These are phyloP conservation scores for Diuraphis noxia DNA, from an alignment of 1,140 invertebrate species.

Conservation along the genomic window DNA sequence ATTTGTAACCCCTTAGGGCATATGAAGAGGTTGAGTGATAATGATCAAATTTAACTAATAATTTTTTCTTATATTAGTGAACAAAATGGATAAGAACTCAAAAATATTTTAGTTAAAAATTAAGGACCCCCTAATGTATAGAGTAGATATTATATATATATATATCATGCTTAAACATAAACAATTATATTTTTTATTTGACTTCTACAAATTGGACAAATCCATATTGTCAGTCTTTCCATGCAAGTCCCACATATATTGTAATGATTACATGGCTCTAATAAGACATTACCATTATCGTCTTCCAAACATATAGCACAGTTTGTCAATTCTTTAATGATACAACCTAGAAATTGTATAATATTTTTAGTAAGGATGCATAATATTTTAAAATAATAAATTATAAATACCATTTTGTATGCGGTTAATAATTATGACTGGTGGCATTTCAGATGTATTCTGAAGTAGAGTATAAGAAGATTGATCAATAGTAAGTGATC, in stretches of 20 bases:
- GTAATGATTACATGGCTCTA: background rate
- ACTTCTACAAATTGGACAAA: background rate
- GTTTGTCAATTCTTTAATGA: background rate
- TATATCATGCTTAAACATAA: background rate
- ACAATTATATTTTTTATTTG: background rate
- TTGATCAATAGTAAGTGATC: background rate
- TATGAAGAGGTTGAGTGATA: too few relatives aligned
- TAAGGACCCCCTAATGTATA: too few relatives aligned
- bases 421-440: background rate
- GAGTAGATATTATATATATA: too few relatives aligned
- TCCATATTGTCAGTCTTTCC: background rate
- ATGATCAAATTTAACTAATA: too few relatives aligned
- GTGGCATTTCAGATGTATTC: too few relatives aligned
- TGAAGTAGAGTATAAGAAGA: background rate
- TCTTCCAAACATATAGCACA: conserved; percentile 11
- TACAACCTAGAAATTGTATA: background rate
- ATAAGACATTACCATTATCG: background rate
- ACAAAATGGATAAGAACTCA: too few relatives aligned
- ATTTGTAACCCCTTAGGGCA: too few relatives aligned
- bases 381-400: background rate
- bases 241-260: background rate
- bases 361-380: too few relatives aligned
- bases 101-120: too few relatives aligned
- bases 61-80: too few relatives aligned
- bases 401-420: background rate